These are phyloP conservation scores for Anguilla japonica DNA, from an alignment of 2,113 vertebrate genomes.

Conservation along the genomic window DNA sequence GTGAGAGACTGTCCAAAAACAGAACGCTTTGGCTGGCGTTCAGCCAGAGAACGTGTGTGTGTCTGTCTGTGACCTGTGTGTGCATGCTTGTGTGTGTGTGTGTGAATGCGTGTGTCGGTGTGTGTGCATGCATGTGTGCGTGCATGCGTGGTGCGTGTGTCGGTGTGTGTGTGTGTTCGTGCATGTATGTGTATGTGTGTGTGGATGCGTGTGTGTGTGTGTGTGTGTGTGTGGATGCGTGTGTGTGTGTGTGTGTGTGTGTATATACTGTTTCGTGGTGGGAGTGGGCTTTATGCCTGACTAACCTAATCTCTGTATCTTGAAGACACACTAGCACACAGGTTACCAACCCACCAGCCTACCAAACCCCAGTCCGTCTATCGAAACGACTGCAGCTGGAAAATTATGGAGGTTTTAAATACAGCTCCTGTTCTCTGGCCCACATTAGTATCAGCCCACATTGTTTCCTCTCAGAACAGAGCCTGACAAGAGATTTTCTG, in stretches of 20 bases:
- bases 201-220: too few relatives aligned
- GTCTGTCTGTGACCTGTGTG: background rate
- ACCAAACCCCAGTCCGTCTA: too few relatives aligned
- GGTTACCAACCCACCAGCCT: constrained; percentile 4
- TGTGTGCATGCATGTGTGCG: constrained; percentile 7
- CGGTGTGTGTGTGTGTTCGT: background rate
- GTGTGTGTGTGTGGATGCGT: too few relatives aligned
- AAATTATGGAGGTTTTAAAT: background rate
- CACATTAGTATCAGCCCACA: background rate
- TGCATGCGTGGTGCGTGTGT: background rate
- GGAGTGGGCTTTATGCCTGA: background rate
- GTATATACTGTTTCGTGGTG: background rate
- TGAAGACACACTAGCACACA: constrained; percentile 46
- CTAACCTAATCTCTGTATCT: constrained; percentile 65
- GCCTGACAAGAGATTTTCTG: background rate
- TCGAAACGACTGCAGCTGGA: too few relatives aligned
- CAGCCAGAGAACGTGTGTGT: too few relatives aligned
- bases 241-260: background rate
- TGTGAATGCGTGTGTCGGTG: constrained; percentile 25
- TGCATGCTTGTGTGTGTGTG: background rate
- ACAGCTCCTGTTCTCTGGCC: too few relatives aligned
- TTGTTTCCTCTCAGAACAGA: background rate
- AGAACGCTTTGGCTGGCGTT: too few relatives aligned
- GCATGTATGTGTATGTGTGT: too few relatives aligned
- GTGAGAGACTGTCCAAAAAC: too few relatives aligned